A percentile compares a stretch with the other conserved stretches of the same genome.
phyloP scores from a whole-genome alignment of 2,888 invertebrate genomes.

The Hyppa rectilinea region DNA sequence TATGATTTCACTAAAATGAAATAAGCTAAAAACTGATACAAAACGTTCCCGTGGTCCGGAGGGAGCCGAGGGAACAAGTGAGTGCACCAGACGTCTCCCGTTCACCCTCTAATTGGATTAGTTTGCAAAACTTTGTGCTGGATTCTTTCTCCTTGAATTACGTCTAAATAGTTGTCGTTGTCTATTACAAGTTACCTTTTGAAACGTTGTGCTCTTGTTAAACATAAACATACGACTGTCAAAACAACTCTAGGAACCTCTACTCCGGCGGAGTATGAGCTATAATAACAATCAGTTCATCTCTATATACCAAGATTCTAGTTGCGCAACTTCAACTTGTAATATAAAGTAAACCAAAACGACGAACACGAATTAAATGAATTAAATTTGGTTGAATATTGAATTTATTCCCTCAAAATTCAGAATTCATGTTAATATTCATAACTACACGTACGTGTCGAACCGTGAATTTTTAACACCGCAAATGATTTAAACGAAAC shows the following conservation, averaged over 20 bases:
- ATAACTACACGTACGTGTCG: conserved; percentile 26
- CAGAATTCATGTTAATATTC: conserved; percentile 25
- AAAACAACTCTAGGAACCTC: neutral
- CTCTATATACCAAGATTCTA: neutral
- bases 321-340: neutral
- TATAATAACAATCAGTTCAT: neutral
- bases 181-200: conserved; percentile 46
- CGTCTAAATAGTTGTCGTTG: conserved; percentile 70
- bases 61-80: conserved; percentile 58
- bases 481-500: conserved; percentile 40
- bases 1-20: conserved; percentile 29
- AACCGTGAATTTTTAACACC: conserved; percentile 24
- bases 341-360: neutral
- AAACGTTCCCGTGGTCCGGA: conserved; percentile 59
- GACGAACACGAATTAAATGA: neutral
- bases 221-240: conserved; percentile 21
- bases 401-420: conserved; percentile 6
- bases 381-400: neutral
- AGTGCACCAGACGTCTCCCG: conserved; percentile 65
- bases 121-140: conserved; percentile 81
- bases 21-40: conserved; percentile 61
- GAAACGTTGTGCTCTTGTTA: conserved; percentile 12
- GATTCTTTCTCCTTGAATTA: conserved; percentile 78
- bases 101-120: conserved; percentile 83
- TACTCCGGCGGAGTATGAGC: neutral